Percentiles rank a stretch among this genome's conserved stretches.
These are phyloP conservation scores for Drymodes brunneopygia DNA, from an alignment of 2,113 vertebrate species.

Conservation along the genomic window DNA sequence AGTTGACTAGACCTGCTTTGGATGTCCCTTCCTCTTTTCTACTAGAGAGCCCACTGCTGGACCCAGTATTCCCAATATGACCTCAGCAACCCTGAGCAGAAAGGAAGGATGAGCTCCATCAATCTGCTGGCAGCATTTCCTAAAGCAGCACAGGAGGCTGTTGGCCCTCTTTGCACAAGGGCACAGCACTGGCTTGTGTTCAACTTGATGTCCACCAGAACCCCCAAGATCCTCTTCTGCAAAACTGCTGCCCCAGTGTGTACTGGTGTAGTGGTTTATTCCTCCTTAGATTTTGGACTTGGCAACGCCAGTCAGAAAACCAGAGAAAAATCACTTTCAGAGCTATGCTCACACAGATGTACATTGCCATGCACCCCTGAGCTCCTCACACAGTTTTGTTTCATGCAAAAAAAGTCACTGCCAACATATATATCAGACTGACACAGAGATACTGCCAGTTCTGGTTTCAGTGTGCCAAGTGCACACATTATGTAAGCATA, in stretches of 20 bases:
- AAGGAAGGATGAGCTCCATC: background rate
- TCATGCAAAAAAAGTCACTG: background rate
- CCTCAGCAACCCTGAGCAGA: background rate
- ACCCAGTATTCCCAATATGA: background rate
- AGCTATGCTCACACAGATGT: background rate
- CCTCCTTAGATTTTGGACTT: background rate
- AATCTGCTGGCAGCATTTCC: background rate
- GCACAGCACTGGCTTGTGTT: background rate
- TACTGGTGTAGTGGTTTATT: background rate
- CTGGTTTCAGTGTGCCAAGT: background rate
- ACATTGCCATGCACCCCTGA: background rate
- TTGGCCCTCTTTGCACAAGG: background rate
- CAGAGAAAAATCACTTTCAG: background rate
- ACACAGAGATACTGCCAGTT: background rate
- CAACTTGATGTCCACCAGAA: background rate
- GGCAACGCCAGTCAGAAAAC: background rate
- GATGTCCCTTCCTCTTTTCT: background rate
- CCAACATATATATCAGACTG: slow-evolving; percentile 18
- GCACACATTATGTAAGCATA: background rate
- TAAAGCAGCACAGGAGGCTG: background rate
- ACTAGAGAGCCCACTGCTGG: background rate
- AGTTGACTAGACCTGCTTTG: accelerated
- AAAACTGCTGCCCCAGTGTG: background rate
- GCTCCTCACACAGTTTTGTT: background rate
- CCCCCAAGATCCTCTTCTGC: background rate